Evolutionary conservation across 2,888 invertebrate species (phyloP), one percentile per base, ranked within the genome.

Genomic region (Patella caerulea): DNA sequence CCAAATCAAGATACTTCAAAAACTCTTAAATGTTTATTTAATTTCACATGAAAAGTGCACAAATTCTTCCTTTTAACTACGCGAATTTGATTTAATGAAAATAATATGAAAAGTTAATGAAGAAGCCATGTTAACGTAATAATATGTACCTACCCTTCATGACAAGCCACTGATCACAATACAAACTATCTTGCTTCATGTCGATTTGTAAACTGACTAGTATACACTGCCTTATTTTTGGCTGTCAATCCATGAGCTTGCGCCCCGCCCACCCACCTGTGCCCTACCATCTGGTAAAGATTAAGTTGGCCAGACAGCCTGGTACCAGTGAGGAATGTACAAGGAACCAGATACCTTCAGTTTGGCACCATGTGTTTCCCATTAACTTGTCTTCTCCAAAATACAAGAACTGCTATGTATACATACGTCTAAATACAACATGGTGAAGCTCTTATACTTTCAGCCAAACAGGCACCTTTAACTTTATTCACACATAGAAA

Each of bases 251-350:
- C 24, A 14, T n/a, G 24, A 24, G 52, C 69, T 71, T 34, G 69
- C 24, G 70, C 55, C 56, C 55, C 72, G 74, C 74, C 74, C 71
- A 71, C 73, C 78, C 78, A 78, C 78, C 78, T 78, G 78, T 78
- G 72, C 53, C 29, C 45, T 15, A 56, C 56, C 85, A 85, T 85
- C 83, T 84, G 85, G 85, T 79, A 81, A 76, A 78, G 76, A 84
- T 84, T 83, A 83, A 81, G 80, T 81, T 80, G 80, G 81, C 83
- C 83, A 85, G 85, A 85, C 85, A 82, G 76, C 78, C 82, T 83
- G 85, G 85, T 84, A 85, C 85, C 85, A 85, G 83, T 79, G 81
- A 79, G 85, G 85, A 82, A 85, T 85, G 81, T 81, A 75, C 78
- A 77, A 71, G 75, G 76, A 83, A 83, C 83, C 82, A 81, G 84